Base-by-base conservation (phyloP, 2,113 vertebrate species). In the Apteryx owenii region DNA sequence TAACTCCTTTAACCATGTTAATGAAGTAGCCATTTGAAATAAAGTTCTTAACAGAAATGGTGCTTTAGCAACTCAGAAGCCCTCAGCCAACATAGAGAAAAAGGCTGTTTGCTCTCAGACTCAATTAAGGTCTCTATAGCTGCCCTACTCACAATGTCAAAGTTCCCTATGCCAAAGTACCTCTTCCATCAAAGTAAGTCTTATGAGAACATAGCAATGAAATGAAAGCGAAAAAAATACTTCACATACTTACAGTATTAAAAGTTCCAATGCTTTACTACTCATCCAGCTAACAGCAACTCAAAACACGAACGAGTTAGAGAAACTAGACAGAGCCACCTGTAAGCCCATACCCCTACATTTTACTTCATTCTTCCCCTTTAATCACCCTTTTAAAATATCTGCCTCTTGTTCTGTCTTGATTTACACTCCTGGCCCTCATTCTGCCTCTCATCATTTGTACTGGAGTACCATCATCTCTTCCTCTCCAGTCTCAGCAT, bases 291-390 rank as follows among this genome's bases (percentile, higher is more conserved):
- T 50, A 90, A 76, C 20, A 77, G 50, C 19, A 71, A 71, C 33
- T 53, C 50, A 84, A 79, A 84, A 68, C 8, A 33, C 15, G 4
- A 75, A 76, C 28, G 2, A 64, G 48, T 61, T 15, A 28, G 15
- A 44, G 70, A 65, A 73, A 5, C 25, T 18, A 61, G 44, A 54
- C 5, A 12, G 7, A 75, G 54, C 11, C 12, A 44, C 44, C 28
- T 62, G 9, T 20, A 76, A 76, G n/a, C 38, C 6, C 33, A 1
- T 19, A 0, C 12, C 1, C 19, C 1, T 18, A 13, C 31, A 36
- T 3, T 8, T 12, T 6, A 25, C 42, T 70, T 69, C 70, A 36
- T 31, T 56, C 69, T 70, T 69, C 36, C 17, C 26, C 42, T 70
- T 26, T 66, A 79, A 84, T 66, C 53, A 40, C 7, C 19, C 53